These are phyloP conservation scores for Cheilosia scutellata DNA, from an alignment of 2,888 invertebrate species.

Conservation along the genomic window DNA sequence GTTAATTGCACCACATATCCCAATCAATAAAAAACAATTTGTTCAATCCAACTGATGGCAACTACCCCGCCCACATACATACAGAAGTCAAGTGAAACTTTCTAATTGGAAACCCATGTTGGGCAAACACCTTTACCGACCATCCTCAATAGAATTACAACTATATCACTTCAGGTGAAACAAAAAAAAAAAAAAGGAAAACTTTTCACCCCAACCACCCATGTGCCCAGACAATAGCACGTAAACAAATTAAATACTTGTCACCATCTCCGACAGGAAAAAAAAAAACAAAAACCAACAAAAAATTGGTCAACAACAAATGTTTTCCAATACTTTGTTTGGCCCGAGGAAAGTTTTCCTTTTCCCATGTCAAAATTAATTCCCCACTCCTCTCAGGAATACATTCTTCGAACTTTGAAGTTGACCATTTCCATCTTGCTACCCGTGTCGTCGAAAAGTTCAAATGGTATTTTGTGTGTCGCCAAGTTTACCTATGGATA, in stretches of 20 bases:
- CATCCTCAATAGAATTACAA: conserved; percentile 37
- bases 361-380: conserved; percentile 46
- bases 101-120: conserved; percentile 71
- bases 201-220: background rate
- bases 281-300: conserved; percentile 15
- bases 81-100: conserved; percentile 43
- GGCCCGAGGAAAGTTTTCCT: conserved; percentile 21
- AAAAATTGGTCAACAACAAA: conserved; percentile 59
- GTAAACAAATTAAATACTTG: conserved; percentile 79
- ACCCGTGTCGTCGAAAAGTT: conserved; percentile 45
- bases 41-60: conserved; percentile 3
- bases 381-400: background rate
- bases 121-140: conserved; percentile 40
- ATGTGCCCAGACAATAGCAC: conserved; percentile 49
- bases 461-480: conserved; percentile 59
- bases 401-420: conserved; percentile 32
- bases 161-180: conserved; percentile 44
- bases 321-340: conserved; percentile 67
- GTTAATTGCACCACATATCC: conserved; percentile 52
- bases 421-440: conserved; percentile 5
- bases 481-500: conserved; percentile 27
- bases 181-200: conserved; percentile 8
- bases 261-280: conserved; percentile 68
- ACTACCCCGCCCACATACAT: background rate
- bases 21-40: conserved; percentile 50